Evolutionary conservation across 1,140 invertebrate species (phyloP).

Genomic region (Papilio dardanus): DNA sequence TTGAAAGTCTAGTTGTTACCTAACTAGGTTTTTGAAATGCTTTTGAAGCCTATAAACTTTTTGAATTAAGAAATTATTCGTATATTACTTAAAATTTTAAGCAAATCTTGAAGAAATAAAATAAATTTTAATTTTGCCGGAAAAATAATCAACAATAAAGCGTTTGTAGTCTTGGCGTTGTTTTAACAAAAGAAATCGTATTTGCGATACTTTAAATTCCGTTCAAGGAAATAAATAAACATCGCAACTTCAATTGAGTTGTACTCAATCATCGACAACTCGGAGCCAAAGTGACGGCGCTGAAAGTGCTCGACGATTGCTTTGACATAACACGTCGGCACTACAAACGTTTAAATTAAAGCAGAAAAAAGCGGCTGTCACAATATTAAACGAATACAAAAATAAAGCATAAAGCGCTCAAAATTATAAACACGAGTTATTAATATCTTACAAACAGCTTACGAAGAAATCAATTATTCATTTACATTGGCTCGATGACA

Average conservation of each 20-base stretch:
- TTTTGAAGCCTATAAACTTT: too few relatives aligned
- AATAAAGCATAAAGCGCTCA: neutral
- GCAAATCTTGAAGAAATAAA: too few relatives aligned
- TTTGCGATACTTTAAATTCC: neutral
- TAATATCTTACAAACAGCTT: neutral
- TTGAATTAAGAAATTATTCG: too few relatives aligned
- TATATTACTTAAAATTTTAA: too few relatives aligned
- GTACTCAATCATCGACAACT: neutral
- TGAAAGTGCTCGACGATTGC: slow-evolving; percentile 39
- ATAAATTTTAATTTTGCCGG: too few relatives aligned
- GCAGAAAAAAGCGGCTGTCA: slow-evolving; percentile 49
- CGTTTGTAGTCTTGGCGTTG: neutral
- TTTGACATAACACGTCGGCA: slow-evolving; percentile 39
- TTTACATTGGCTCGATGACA: neutral
- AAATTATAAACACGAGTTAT: neutral
- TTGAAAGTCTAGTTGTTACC: too few relatives aligned
- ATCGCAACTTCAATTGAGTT: neutral
- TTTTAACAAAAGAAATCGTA: neutral
- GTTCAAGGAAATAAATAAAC: neutral
- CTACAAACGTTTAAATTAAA: slow-evolving; percentile 54
- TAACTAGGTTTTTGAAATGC: too few relatives aligned
- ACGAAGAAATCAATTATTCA: slow-evolving; percentile 7
- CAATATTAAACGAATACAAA: slow-evolving; percentile 49
- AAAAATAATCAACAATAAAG: too few relatives aligned
- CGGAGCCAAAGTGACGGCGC: slow-evolving; percentile 8